A percentile compares a stretch with the other conserved stretches of the same genome.
Evolutionary conservation across 2,113 vertebrate genomes (phyloP).

Genomic region (Ovis canadensis): DNA sequence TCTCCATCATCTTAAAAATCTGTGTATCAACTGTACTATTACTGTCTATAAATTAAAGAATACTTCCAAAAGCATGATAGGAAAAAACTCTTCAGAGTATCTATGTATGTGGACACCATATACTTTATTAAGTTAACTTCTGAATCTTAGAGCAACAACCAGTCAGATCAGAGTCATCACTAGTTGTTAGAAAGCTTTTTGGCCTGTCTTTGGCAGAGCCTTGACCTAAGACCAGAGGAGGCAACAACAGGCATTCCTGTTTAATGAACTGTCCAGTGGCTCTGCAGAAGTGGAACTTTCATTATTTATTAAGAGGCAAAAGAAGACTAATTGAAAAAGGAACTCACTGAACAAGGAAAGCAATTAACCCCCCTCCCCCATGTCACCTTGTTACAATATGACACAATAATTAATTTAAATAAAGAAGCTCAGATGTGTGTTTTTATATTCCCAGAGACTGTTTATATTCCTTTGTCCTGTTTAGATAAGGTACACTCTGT

Average conservation of each 20-base stretch:
- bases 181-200: slow-evolving; percentile 50
- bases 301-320: slow-evolving; percentile 57
- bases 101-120: background rate
- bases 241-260: slow-evolving; percentile 75
- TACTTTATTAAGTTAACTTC: background rate
- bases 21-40: background rate
- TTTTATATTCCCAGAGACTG: background rate
- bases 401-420: background rate
- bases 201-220: slow-evolving; percentile 10
- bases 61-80: slow-evolving; percentile 62
- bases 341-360: slow-evolving; percentile 67
- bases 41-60: slow-evolving; percentile 36
- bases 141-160: slow-evolving; percentile 32
- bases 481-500: background rate
- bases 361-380: background rate
- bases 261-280: slow-evolving; percentile 75
- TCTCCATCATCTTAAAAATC: background rate
- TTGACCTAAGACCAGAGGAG: slow-evolving; percentile 33
- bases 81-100: slow-evolving; percentile 67
- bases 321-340: slow-evolving; percentile 78
- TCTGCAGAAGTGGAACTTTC: slow-evolving; percentile 19
- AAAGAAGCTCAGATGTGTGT: background rate
- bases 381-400: background rate
- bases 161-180: slow-evolving; percentile 56
- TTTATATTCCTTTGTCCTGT: background rate